Evolutionary conservation across 2,113 vertebrate genomes (phyloP).

Genomic region (Aptenodytes forsteri): DNA sequence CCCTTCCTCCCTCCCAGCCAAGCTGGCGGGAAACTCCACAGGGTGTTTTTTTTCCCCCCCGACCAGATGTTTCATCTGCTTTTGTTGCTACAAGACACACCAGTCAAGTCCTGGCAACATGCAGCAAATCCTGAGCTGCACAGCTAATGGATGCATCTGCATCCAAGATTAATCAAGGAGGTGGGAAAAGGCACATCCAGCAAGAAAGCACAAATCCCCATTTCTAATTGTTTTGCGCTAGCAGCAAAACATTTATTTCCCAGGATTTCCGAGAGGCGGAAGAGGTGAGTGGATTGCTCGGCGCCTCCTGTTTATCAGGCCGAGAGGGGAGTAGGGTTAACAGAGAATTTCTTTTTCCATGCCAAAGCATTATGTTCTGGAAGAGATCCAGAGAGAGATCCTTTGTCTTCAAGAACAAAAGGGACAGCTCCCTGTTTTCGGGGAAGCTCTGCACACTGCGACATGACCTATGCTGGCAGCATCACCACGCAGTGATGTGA

Average conservation of each 20-base stretch:
- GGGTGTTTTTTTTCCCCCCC: rapidly evolving
- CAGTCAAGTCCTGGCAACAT: not conserved
- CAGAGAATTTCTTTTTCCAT: not conserved
- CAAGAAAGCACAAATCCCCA: not conserved
- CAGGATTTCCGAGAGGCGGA: slow-evolving; percentile 21
- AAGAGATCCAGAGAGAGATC: not conserved
- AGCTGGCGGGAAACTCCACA: not conserved
- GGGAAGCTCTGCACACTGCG: not conserved
- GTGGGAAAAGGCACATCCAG: not conserved
- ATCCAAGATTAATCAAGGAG: slow-evolving; percentile 8
- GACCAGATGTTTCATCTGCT: not conserved
- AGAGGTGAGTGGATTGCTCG: not conserved
- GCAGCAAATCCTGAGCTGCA: not conserved
- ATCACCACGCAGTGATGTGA: not conserved
- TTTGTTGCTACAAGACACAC: not conserved
- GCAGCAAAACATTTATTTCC: not conserved
- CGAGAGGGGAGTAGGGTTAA: not conserved
- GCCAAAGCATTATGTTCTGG: not conserved
- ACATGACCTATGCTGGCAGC: not conserved
- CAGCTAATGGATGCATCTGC: not conserved
- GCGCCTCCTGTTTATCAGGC: slow-evolving; percentile 4
- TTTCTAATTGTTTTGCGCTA: not conserved
- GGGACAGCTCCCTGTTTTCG: not conserved
- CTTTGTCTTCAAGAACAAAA: slow-evolving; percentile 11
- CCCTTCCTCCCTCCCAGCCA: not conserved